Evolutionary conservation across 2,888 invertebrate genomes (phyloP), one percentile per base, ranked within the genome.

Genomic region (Lochmaea capreae): DNA sequence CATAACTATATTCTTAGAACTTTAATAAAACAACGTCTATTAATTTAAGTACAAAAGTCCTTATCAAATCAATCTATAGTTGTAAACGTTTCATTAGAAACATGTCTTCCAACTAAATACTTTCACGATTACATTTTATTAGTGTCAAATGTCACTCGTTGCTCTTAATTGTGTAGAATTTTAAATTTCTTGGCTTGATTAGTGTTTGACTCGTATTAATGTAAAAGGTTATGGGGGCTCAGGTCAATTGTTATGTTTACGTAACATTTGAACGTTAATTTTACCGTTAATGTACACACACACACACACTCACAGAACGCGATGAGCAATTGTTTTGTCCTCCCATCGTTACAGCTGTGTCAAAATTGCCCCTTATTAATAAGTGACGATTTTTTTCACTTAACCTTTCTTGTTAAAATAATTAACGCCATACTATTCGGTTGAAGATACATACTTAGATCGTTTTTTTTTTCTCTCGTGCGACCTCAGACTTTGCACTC

Each of bases 211-310:
- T 83, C 83, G 79, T 75, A 83, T 82, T 82, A 84, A 84, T 84
- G 80, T 77, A 83, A 74, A 46, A 83, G 84, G 82, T 83, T 81
- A 83, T 76, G 79, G 81, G 81, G 79, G 81, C 78, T 46, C 76
- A 81, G 83, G 83, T 84, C 83, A 84, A 84, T 82, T 83, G 78
- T 79, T 81, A 71, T 84, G 84, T 84, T 84, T 84, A 83, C 83
- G 83, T 84, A 83, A 83, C 83, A 73, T 76, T 65, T 33, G 33
- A 61, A 61, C 61, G 61, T 61, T 73, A 68, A 73, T 46, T 65
- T 72, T 69, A 75, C 75, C 75, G 75, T 75, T 75, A 65, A 68
- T 65, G 68, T 52, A 63, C 62, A 68, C 1, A 9, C 1, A 39
- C 68, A 68, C 33, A 39, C 12, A 63, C 26, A n/a, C n/a, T n/a